Evolutionary conservation across 2,113 vertebrate species (phyloP), one percentile per base, ranked within the genome.

Genomic region (Taurulus bubalis): DNA sequence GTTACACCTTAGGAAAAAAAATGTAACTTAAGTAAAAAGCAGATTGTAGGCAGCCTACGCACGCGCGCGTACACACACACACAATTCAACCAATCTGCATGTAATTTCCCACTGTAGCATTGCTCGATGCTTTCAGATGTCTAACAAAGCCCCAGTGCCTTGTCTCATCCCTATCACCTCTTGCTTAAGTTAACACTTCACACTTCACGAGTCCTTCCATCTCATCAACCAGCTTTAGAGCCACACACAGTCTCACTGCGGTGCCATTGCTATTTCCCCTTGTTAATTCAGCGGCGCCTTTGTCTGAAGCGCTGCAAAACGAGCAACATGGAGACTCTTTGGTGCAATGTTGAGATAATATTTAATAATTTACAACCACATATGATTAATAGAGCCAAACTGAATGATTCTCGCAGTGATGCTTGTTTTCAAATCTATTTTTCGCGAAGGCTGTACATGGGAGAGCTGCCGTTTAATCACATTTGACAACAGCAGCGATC

Each of bases 51-150:
- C 59, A 66, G 22, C 36, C n/a, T n/a, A 70, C 12, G 56, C 53
- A 80, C n/a, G 20, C 8, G 53, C 58, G 40, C 28, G 8, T 11
- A 38, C 36, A 64, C 18, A 28, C 30, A 80, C n/a, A 26, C 20
- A 62, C 10, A 34, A 1, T 62, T 75, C 28, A 60, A 63, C 38
- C 55, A 70, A 24, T 76, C 72, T 77, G 69, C 70, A 68, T 74
- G 53, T 63, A 71, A 40, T 77, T 82, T 80, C 72, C 20, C 16
- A 16, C 65, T 64, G 10, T 20, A 14, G 28, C 0, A 9, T n/a
- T 58, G 32, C 72, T 40, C 75, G 74, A 90, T 85, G 86, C 86
- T 90, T 85, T 76, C 30, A 75, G 47, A 64, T 67, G 64, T 83
- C 76, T 60, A 62, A 79, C 69, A 85, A 85, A 84, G 72, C 74